Base-by-base conservation (phyloP, 2,888 invertebrate species). In the Eustalomyia histrio region DNA sequence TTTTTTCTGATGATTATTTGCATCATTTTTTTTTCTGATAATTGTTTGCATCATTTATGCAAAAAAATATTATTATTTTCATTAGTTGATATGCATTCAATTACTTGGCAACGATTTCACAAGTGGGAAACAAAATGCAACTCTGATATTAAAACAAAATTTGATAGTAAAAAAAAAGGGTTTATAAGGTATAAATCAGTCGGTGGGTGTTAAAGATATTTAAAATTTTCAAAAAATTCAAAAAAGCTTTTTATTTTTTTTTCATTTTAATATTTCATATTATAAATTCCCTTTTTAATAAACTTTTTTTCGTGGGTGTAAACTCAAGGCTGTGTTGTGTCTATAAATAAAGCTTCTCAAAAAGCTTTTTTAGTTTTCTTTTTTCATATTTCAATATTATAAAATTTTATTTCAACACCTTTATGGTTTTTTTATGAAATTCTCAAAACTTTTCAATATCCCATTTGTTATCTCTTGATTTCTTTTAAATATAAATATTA, bases 241-340 rank as follows among this genome's bases (percentile, higher is more conserved):
- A 52, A 35, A 14, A 14, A 47, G 16, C 47, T 50, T 35, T 18
- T 14, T 10, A 29, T 5, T 47, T 14, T 12, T n/a, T 24, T 29
- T 21, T 24, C 6, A 7, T 24, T 55, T 55, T 33, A 16, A 39
- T 17, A 39, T 10, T 16, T 35, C 33, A 43, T 9, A 43, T 76
- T 35, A 60, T 76, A 57, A 64, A 39, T 68, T 60, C 16, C 14
- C 14, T 55, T 14, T 55, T 55, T 9, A 9, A 12, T 53, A 14
- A 17, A 29, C 29, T 10, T 24, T 24, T 39, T 76, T 65, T 58
- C 33, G 80, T 80, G 72, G 76, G 80, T 63, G 76, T 73, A 47
- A 53, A 64, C 68, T 76, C 80, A 80, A 80, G 80, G 80, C 80
- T 80, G 63, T 58, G 18, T 39, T 10, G 35, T 60, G 39, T 61